These are phyloP conservation scores for Sitodiplosis mosellana DNA, from an alignment of 1,140 invertebrate genomes.

Conservation along the genomic window DNA sequence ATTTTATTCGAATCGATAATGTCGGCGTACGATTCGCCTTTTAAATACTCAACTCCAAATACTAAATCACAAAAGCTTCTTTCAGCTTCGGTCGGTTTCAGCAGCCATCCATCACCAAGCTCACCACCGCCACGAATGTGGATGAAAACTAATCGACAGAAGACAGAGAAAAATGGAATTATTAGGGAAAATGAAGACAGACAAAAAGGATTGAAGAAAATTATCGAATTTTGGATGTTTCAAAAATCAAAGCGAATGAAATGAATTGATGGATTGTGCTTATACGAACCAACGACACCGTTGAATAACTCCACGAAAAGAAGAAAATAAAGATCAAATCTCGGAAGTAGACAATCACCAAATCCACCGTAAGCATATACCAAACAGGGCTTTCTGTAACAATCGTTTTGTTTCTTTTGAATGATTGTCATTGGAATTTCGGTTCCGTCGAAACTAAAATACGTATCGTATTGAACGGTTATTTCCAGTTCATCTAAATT, in stretches of 20 bases:
- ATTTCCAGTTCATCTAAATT: neutral
- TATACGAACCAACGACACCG: neutral
- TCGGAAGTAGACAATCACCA: neutral
- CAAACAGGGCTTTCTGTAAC: neutral
- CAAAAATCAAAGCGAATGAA: too few species aligned
- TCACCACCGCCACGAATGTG: neutral
- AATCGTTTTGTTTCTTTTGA: neutral
- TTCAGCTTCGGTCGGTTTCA: neutral
- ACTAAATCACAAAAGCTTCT: neutral
- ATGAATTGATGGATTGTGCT: neutral
- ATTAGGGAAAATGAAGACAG: too few species aligned
- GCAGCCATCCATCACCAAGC: neutral
- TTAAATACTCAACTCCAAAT: neutral
- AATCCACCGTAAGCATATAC: neutral
- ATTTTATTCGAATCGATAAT: neutral
- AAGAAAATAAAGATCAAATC: neutral
- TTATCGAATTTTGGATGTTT: too few species aligned
- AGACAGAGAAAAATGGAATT: neutral
- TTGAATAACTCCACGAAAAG: neutral
- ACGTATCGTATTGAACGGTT: neutral
- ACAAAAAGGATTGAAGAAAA: too few species aligned
- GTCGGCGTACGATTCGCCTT: neutral
- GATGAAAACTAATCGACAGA: neutral
- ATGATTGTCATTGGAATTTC: neutral
- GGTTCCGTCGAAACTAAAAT: neutral